These are phyloP conservation scores for Pelochelys cantorii DNA, from an alignment of 2,797 vertebrate species.

Conservation along the genomic window DNA sequence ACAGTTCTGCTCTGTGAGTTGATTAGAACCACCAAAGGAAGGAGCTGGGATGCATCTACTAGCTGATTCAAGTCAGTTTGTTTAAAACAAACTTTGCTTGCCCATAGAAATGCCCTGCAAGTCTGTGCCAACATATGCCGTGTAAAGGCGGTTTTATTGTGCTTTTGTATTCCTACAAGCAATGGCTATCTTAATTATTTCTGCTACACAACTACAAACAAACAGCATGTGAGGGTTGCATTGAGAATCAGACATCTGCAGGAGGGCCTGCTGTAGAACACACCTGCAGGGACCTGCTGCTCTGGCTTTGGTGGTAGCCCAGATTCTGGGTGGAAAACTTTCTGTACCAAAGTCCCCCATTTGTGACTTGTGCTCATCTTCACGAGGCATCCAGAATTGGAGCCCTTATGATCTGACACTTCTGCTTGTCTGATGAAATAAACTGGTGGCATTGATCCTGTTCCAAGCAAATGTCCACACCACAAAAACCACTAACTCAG, in stretches of 20 bases:
- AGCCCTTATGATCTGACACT: background rate
- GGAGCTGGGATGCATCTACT: background rate
- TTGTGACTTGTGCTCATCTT: background rate
- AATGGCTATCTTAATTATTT: background rate
- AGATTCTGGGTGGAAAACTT: background rate
- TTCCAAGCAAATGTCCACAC: background rate
- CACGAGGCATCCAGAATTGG: background rate
- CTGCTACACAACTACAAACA: background rate
- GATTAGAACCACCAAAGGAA: background rate
- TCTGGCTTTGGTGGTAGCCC: background rate
- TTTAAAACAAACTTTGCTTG: slow-evolving; percentile 21
- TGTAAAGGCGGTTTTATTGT: background rate
- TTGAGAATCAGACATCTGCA: background rate
- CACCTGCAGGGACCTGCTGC: background rate
- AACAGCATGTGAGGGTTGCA: background rate
- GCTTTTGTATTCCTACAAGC: background rate
- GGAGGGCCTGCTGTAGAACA: background rate
- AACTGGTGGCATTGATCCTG: background rate
- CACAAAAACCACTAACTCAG: background rate
- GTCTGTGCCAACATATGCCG: background rate
- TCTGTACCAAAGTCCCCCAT: background rate
- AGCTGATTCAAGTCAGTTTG: background rate
- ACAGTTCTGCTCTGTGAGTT: background rate
- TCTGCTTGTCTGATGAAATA: background rate
- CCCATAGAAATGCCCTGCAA: background rate